Conservation (phyloP, 2,888 invertebrate species). For the Globia sparganii region DNA sequence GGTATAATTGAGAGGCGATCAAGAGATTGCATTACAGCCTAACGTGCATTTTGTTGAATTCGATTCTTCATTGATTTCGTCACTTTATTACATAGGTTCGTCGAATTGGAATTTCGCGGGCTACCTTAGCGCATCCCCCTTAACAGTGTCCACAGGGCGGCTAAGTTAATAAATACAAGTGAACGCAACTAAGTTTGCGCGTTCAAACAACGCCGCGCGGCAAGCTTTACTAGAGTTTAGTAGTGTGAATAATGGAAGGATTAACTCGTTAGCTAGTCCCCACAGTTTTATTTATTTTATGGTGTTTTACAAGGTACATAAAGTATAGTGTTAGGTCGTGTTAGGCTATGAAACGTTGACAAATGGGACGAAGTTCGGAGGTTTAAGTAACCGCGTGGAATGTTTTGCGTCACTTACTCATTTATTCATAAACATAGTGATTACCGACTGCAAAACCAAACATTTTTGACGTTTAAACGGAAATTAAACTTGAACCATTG, state of each 20-base stretch:
- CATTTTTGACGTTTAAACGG: not conserved
- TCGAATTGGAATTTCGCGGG: not conserved
- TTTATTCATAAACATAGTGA: not conserved
- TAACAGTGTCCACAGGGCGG: not conserved
- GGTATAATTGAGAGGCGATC: not conserved
- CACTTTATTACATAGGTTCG: not conserved
- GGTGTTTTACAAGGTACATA: conserved; percentile 45
- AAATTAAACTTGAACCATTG: too few relatives aligned
- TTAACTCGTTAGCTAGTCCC: conserved; percentile 57
- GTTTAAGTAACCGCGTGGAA: not conserved
- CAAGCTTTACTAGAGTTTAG: conserved; percentile 47
- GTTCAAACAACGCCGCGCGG: conserved; percentile 52
- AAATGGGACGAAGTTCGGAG: conserved; percentile 1
- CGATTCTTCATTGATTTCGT: not conserved
- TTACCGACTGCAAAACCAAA: not conserved
- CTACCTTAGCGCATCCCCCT: not conserved
- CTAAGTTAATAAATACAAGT: conserved; percentile 51
- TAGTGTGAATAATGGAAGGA: conserved; percentile 63
- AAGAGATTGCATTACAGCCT: not conserved
- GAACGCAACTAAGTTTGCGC: conserved; percentile 47
- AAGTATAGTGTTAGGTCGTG: conserved; percentile 33
- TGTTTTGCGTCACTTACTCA: not conserved
- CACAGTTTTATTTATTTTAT: conserved; percentile 58
- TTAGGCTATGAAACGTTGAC: conserved; percentile 15
- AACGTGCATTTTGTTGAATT: not conserved